phyloP scores from a whole-genome alignment of 2,113 vertebrate species.

The Callocephalon fimbriatum region DNA sequence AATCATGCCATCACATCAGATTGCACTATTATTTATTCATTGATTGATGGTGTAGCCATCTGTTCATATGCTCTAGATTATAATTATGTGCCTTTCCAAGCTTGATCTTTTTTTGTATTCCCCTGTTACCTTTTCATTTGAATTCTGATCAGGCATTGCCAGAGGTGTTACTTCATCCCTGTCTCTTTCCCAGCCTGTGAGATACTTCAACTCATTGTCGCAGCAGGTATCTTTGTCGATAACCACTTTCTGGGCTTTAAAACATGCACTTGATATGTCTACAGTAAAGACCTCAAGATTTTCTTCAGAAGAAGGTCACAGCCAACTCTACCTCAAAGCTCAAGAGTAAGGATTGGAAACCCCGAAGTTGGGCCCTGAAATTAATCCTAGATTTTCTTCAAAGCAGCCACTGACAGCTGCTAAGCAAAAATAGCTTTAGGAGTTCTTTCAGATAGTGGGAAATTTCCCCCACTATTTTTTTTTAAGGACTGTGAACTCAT shows the following conservation, averaged over 20 bases:
- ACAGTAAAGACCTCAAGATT: not conserved
- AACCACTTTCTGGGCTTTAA: not conserved
- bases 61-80: constrained; percentile 40
- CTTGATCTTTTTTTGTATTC: constrained; percentile 26
- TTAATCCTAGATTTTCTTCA: not conserved
- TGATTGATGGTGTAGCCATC: constrained; percentile 56
- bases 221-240: not conserved
- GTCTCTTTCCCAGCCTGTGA: not conserved
- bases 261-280: not conserved
- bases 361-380: not conserved
- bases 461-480: not conserved
- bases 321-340: not conserved
- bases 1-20: constrained; percentile 31
- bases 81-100: constrained; percentile 36
- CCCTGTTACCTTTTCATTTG: constrained; percentile 5
- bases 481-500: not conserved
- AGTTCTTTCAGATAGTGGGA: not conserved
- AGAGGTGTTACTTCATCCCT: constrained; percentile 14
- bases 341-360: not conserved
- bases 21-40: constrained; percentile 57
- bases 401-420: not conserved
- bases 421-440: not conserved
- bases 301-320: not conserved
- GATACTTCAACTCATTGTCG: not conserved
- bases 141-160: constrained; percentile 16